Base-by-base conservation (phyloP, 2,888 invertebrate genomes). In the Philhelius pedissequus region DNA sequence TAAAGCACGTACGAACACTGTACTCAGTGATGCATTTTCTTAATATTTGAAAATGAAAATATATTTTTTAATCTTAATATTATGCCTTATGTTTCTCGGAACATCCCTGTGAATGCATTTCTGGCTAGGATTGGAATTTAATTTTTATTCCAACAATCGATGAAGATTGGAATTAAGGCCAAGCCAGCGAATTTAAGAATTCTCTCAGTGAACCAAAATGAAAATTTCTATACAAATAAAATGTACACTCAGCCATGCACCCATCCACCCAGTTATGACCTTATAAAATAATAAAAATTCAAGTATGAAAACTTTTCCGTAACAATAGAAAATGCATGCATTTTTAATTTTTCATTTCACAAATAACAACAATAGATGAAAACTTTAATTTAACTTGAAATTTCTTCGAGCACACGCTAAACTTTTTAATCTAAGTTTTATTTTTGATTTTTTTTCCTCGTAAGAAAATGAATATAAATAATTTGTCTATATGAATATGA, bases 281-380 rank as follows among this genome's bases (percentile, higher is more conserved):
- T 56, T 56, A 35, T 35, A n/a, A 22, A 56, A 56, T 20, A 56
- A 56, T 35, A 56, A 56, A n/a, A n/a, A n/a, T n/a, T n/a, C 32
- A 56, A 35, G 56, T 35, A 20, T 35, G 20, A 20, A 35, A 56
- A 56, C 32, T 56, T 56, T 20, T 56, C 2, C 20, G 20, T 13
- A 56, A 35, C 56, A 56, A 56, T 56, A 56, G 18, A 18, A 56
- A 35, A 35, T 56, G 56, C 35, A 35, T 56, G 56, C 56, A 35
- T 56, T 56, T 56, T 56, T 56, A 32, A 56, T 20, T 13, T 56
- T 56, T 56, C 56, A 56, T 32, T 54, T 54, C 11, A 11, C 2
- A 54, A 32, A 54, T 32, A 56, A 56, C 20, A 56, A 56, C 7
- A 56, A 35, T 35, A 56, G 9, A 32, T 20, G 13, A 56, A 20